Conservation (phyloP, 2,888 invertebrate genomes). For the Leptinotarsa juncta region DNA sequence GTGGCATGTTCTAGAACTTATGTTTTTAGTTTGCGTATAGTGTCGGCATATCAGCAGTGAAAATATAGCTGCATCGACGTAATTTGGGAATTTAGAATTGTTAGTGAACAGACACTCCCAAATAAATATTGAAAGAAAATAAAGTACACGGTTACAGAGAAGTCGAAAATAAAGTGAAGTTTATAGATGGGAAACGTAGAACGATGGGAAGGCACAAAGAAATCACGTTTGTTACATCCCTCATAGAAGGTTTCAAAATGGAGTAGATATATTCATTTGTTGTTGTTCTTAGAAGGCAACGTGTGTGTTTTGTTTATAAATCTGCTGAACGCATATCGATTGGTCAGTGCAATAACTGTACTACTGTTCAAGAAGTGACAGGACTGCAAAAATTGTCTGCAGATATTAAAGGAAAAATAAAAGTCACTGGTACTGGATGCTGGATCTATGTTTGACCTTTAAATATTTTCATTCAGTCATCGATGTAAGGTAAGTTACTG, state of each 20-base stretch:
- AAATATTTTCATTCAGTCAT: slow-evolving; percentile 47
- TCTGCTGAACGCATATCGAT: slow-evolving; percentile 26
- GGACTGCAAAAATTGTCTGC: slow-evolving; percentile 34
- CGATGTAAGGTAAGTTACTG: slow-evolving; percentile 47
- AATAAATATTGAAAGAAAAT: slow-evolving; percentile 53
- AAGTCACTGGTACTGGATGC: slow-evolving; percentile 48
- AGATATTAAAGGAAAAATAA: neutral
- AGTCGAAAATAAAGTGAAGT: slow-evolving; percentile 53
- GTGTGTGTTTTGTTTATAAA: slow-evolving; percentile 45
- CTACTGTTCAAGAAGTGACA: slow-evolving; percentile 34
- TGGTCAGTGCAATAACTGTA: slow-evolving; percentile 24
- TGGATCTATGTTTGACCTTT: slow-evolving; percentile 54
- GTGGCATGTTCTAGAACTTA: slow-evolving; percentile 48
- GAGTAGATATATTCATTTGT: slow-evolving; percentile 62
- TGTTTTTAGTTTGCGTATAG: slow-evolving; percentile 48
- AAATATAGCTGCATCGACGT: slow-evolving; percentile 56
- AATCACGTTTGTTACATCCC: slow-evolving; percentile 57
- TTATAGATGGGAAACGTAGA: slow-evolving; percentile 51
- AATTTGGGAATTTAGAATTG: slow-evolving; percentile 57
- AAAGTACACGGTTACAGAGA: slow-evolving; percentile 55
- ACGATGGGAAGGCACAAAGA: slow-evolving; percentile 57
- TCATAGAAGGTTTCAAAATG: slow-evolving; percentile 63
- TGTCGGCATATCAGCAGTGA: slow-evolving; percentile 51
- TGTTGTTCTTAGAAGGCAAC: slow-evolving; percentile 56
- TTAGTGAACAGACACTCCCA: slow-evolving; percentile 60